These are phyloP conservation scores for Australoheros facetus DNA, from an alignment of 2,797 vertebrate genomes.

Conservation along the genomic window DNA sequence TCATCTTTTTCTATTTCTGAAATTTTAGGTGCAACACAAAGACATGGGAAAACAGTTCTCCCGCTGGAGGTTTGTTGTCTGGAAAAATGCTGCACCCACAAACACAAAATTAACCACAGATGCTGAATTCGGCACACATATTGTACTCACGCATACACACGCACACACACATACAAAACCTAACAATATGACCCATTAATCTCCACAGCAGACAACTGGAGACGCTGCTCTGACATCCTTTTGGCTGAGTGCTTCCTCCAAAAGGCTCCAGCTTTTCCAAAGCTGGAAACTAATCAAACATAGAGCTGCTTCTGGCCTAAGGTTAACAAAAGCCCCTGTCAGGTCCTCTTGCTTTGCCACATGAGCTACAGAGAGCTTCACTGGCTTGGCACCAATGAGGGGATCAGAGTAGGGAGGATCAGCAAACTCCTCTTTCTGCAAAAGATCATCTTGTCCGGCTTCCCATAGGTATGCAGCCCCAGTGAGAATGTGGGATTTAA, in stretches of 20 bases:
- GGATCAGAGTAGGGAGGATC: conserved; percentile 70
- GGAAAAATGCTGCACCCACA: conserved; percentile 57
- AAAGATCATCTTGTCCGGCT: conserved; percentile 76
- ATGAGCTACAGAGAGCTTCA: conserved; percentile 71
- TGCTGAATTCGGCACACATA: conserved; percentile 59
- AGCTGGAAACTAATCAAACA: conserved; percentile 81
- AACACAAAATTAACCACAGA: conserved; percentile 71
- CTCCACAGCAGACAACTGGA: conserved; percentile 77
- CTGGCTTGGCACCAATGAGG: conserved; percentile 69
- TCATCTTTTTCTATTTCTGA: conserved; percentile 56
- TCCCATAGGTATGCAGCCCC: conserved; percentile 63
- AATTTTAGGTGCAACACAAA: conserved; percentile 68
- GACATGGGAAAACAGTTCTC: conserved; percentile 60
- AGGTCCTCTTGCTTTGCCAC: conserved; percentile 71
- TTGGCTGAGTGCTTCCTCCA: conserved; percentile 75
- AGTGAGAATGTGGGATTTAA: conserved; percentile 75
- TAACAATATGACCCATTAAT: conserved; percentile 78
- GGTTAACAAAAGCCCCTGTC: conserved; percentile 81
- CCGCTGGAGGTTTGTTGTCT: conserved; percentile 51
- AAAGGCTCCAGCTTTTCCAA: conserved; percentile 70
- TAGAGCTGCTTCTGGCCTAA: conserved; percentile 73
- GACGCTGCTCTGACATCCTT: conserved; percentile 76
- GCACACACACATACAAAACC: conserved; percentile 45
- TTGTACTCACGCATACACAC: conserved; percentile 37
- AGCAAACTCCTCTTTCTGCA: conserved; percentile 79